phyloP scores from a whole-genome alignment of 2,797 vertebrate genomes.

The Galago senegalensis region DNA sequence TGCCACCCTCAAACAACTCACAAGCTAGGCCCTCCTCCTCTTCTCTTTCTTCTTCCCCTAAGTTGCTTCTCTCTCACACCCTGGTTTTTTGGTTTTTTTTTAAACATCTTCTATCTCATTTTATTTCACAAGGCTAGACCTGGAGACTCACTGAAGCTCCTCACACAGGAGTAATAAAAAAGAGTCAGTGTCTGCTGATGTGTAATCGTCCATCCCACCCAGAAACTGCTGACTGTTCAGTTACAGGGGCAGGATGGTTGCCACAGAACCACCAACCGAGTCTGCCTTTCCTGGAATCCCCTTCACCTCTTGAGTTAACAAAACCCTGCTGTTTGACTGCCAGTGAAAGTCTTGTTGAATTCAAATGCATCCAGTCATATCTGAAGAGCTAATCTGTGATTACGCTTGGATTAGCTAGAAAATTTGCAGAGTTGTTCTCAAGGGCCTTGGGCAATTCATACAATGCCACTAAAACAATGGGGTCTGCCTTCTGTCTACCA shows the following conservation, averaged over 20 bases:
- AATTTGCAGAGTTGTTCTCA: neutral
- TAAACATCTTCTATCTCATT: neutral
- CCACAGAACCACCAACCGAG: slow-evolving; percentile 20
- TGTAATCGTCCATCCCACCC: neutral
- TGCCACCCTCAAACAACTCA: neutral
- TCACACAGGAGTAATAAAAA: neutral
- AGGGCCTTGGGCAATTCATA: neutral
- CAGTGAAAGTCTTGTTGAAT: slow-evolving; percentile 43
- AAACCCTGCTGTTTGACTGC: slow-evolving; percentile 59
- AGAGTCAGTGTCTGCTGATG: neutral
- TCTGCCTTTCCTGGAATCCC: slow-evolving; percentile 21
- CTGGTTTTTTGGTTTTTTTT: neutral
- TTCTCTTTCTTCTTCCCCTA: no score
- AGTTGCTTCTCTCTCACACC: neutral
- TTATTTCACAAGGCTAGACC: neutral
- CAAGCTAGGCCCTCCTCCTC: neutral
- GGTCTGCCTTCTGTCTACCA: slow-evolving; percentile 45
- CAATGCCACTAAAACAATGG: neutral
- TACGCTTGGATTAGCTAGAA: neutral
- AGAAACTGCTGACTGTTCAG: neutral
- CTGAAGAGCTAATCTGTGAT: slow-evolving; percentile 66
- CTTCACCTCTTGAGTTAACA: slow-evolving; percentile 34
- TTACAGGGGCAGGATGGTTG: slow-evolving; percentile 14
- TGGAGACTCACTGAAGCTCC: neutral
- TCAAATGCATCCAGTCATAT: slow-evolving; percentile 42